These are phyloP conservation scores for Agrotis ipsilon DNA, from an alignment of 2,888 invertebrate species.

Conservation along the genomic window DNA sequence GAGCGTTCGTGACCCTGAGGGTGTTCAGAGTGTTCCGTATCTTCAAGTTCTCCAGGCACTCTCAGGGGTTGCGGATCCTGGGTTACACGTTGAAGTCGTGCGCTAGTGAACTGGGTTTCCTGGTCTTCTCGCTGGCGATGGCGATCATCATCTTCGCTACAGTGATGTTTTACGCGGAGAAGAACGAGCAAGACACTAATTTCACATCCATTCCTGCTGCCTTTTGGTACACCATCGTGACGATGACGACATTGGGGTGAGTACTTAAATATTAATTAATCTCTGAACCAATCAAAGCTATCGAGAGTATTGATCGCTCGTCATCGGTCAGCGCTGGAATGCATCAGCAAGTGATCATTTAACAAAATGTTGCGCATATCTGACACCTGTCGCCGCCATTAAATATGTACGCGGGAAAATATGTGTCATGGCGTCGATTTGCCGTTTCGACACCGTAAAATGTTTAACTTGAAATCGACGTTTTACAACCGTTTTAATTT, in stretches of 20 bases:
- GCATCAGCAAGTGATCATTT: conserved; percentile 53
- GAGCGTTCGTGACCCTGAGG: conserved; percentile 99
- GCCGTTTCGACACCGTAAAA: conserved; percentile 69
- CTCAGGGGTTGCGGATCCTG: conserved; percentile 99
- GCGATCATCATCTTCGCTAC: conserved; percentile 99
- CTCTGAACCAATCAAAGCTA: conserved; percentile 34
- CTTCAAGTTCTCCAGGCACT: conserved; percentile 99
- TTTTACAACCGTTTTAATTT: conserved; percentile 60
- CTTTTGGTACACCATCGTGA: conserved; percentile 99
- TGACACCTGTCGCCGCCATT: conserved; percentile 87
- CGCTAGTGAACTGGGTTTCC: conserved; percentile 99
- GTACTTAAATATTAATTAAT: conserved; percentile 80
- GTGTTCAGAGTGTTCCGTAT: conserved; percentile 99
- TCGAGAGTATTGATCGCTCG: conserved; percentile 39
- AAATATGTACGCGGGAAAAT: conserved; percentile 85
- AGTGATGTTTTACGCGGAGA: conserved; percentile 99
- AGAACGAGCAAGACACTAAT: conserved; percentile 98
- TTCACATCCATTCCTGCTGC: conserved; percentile 99
- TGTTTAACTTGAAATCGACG: conserved; percentile 65
- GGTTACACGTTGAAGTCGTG: conserved; percentile 99
- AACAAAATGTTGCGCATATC: conserved; percentile 66
- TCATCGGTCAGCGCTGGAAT: conserved; percentile 48
- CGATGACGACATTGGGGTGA: conserved; percentile 99
- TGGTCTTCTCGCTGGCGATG: conserved; percentile 99
- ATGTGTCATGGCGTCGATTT: conserved; percentile 84